Evolutionary conservation across 2,888 invertebrate species (phyloP).

Genomic region (Drosophila stalkeri): DNA sequence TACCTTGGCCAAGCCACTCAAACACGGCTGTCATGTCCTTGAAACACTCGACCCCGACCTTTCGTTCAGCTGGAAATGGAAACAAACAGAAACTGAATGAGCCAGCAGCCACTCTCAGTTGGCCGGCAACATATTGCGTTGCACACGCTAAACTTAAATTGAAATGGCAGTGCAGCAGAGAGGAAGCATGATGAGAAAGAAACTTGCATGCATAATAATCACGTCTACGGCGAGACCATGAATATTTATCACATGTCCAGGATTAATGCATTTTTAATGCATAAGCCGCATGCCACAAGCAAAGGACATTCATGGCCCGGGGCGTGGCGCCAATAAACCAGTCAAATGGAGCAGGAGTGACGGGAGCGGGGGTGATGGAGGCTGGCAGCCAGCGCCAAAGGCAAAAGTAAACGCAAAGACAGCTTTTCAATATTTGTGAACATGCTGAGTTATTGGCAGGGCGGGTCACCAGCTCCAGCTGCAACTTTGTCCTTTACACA

Average conservation of each 20-base stretch:
- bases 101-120: background rate
- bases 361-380: accelerated
- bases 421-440: conserved; percentile 68
- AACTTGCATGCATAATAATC: conserved; percentile 53
- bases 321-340: conserved; percentile 45
- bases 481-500: conserved; percentile 30
- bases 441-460: conserved; percentile 78
- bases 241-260: conserved; percentile 75
- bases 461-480: conserved; percentile 39
- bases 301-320: conserved; percentile 23
- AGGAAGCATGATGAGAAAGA: background rate
- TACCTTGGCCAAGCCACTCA: conserved; percentile 64
- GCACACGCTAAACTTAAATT: conserved; percentile 49
- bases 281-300: conserved; percentile 31
- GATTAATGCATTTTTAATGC: conserved; percentile 77
- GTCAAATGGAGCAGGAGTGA: background rate
- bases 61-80: conserved; percentile 15
- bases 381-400: background rate
- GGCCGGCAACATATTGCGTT: conserved; percentile 39
- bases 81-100: background rate
- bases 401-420: conserved; percentile 14
- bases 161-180: background rate
- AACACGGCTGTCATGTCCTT: conserved; percentile 68
- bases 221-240: conserved; percentile 41
- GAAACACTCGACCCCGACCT: conserved; percentile 60